These are phyloP conservation scores for Antheraea mylitta DNA, from an alignment of 1,140 invertebrate genomes.

Conservation along the genomic window DNA sequence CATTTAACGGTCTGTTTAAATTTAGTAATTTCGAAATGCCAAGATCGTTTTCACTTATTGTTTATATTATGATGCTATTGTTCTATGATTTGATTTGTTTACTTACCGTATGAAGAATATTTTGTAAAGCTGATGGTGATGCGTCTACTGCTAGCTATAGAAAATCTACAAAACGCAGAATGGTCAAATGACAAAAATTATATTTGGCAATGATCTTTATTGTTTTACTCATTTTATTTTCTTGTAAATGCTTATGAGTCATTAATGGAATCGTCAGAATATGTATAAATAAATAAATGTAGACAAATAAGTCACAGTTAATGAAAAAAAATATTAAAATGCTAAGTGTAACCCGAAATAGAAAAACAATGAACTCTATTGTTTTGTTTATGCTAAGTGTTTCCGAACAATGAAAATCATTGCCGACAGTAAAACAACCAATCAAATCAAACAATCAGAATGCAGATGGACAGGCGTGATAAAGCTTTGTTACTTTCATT, in stretches of 20 bases:
- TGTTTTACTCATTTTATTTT: not conserved
- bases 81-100: constrained; percentile 5
- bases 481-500: constrained; percentile 74
- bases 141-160: constrained; percentile 1
- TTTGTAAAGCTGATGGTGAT: constrained; percentile 2
- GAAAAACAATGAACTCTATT: no score
- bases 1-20: no score
- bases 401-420: constrained; percentile 41
- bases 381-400: no score
- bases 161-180: constrained; percentile 10
- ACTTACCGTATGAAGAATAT: constrained; percentile 4
- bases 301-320: no score
- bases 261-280: no score
- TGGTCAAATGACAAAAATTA: constrained; percentile 9
- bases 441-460: constrained; percentile 44
- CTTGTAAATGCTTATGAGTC: no score
- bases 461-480: constrained; percentile 65
- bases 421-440: constrained; percentile 45
- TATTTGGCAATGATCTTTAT: constrained; percentile 12
- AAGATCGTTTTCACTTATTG: not conserved
- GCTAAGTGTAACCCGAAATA: not conserved
- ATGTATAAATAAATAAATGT: no score
- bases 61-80: not conserved
- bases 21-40: no score
- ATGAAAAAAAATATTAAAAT: no score